Evolutionary conservation across 2,113 vertebrate species (phyloP).

Genomic region (Clupea harengus): DNA sequence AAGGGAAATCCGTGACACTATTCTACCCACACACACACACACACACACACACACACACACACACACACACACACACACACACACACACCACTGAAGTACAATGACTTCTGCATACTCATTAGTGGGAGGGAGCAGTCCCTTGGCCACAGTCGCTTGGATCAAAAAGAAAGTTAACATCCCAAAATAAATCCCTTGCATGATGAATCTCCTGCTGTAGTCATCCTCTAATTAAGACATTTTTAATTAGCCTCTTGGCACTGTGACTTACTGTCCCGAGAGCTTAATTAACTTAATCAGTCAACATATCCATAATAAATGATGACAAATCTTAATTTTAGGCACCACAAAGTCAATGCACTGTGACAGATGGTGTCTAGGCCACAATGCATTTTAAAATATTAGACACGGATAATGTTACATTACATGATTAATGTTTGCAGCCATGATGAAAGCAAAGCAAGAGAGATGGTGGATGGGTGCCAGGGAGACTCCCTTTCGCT

Average conservation of each 20-base stretch:
- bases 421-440: background rate
- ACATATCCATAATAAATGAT: constrained; percentile 8
- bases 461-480: background rate
- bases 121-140: constrained; percentile 6
- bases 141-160: background rate
- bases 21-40: background rate
- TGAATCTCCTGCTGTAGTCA: background rate
- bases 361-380: background rate
- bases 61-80: background rate
- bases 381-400: constrained; percentile 10
- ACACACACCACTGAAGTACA: background rate
- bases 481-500: background rate
- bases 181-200: constrained; percentile 11
- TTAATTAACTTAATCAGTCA: constrained; percentile 13
- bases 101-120: background rate
- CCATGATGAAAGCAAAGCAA: background rate
- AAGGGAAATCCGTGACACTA: background rate
- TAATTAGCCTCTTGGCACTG: constrained; percentile 9
- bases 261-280: background rate
- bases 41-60: background rate
- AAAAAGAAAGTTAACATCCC: constrained; percentile 4
- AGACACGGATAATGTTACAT: constrained; percentile 9
- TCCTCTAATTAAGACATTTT: background rate
- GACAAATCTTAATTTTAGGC: constrained; percentile 12
- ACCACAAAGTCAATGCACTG: background rate